Conservation (phyloP, 2,113 vertebrate species). For the Podarcis raffonei region DNA sequence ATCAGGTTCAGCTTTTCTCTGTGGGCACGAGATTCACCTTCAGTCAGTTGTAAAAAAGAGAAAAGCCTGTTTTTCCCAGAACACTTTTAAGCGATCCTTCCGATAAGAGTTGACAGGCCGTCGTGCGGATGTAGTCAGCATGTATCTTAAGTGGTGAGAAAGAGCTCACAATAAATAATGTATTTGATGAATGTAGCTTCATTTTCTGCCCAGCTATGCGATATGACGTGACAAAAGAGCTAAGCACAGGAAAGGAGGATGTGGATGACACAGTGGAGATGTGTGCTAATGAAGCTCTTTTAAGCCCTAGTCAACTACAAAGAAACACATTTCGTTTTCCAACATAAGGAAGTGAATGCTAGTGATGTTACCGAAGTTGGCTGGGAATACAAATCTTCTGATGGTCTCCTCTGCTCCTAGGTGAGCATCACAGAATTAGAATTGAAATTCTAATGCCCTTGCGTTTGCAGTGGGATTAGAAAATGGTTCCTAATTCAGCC, state of each 20-base stretch:
- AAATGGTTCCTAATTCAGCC: background rate
- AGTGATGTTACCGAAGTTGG: background rate
- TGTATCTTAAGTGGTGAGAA: conserved; percentile 14
- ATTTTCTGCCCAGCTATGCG: background rate
- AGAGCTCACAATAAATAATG: conserved; percentile 9
- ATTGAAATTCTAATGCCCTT: background rate
- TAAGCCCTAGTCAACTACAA: background rate
- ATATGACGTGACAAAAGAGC: conserved; percentile 11
- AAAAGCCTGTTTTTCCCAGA: background rate
- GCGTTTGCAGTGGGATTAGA: background rate
- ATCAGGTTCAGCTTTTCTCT: background rate
- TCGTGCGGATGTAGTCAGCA: background rate
- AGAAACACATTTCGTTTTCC: background rate
- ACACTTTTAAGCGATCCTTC: background rate
- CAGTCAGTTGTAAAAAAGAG: background rate
- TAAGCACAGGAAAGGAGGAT: background rate
- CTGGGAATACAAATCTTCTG: background rate
- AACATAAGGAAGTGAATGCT: background rate
- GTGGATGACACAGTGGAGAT: background rate
- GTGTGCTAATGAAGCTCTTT: background rate
- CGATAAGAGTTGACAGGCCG: background rate
- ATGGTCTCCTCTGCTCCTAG: background rate
- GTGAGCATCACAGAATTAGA: background rate
- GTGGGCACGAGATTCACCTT: background rate
- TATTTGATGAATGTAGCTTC: background rate